phyloP scores from a whole-genome alignment of 2,888 invertebrate species.

The Danaus chrysippus region DNA sequence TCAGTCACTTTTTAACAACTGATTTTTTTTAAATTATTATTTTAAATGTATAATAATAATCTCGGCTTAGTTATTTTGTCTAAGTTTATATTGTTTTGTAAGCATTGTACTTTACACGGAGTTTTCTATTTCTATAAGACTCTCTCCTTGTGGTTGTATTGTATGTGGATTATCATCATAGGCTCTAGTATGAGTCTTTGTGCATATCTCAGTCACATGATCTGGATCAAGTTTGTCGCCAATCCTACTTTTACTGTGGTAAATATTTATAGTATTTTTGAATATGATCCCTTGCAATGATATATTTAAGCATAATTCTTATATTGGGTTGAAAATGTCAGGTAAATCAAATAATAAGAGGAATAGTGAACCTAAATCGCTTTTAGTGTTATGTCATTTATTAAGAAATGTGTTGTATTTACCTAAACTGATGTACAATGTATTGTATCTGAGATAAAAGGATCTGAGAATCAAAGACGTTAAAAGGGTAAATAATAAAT shows the following conservation, averaged over 20 bases:
- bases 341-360: no score
- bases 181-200: conserved; percentile 47
- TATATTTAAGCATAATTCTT: not conserved
- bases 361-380: no score
- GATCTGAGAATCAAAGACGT: no score
- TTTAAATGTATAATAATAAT: not conserved
- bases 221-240: conserved; percentile 56
- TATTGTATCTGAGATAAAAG: no score
- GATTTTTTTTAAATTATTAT: no score
- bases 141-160: conserved; percentile 37
- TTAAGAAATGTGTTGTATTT: no score
- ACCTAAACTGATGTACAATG: no score
- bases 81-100: conserved; percentile 47
- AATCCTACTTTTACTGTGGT: conserved; percentile 69
- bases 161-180: conserved; percentile 49
- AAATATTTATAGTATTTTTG: conserved; percentile 31
- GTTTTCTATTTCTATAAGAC: conserved; percentile 51
- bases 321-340: not conserved
- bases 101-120: conserved; percentile 58
- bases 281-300: not conserved
- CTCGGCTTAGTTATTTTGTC: not conserved
- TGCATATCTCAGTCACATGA: conserved; percentile 57
- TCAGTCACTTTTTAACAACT: no score
- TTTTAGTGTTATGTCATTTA: no score
- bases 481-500: no score